These are phyloP conservation scores for Sebastolobus alascanus DNA, from an alignment of 2,797 vertebrate genomes.

Conservation along the genomic window DNA sequence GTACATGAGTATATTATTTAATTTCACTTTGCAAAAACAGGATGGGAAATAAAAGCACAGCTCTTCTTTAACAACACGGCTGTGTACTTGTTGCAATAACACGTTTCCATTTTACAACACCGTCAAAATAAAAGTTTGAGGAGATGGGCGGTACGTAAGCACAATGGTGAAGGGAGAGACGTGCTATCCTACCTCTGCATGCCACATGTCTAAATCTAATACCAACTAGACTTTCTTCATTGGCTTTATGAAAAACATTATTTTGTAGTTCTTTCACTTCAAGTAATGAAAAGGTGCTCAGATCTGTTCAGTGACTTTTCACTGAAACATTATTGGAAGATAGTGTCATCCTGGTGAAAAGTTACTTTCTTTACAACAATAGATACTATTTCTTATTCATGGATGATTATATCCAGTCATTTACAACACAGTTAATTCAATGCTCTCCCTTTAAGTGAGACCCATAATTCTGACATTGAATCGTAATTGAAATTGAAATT, in stretches of 20 bases:
- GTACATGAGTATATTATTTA: constrained; percentile 35
- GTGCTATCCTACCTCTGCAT: constrained; percentile 52
- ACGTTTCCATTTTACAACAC: constrained; percentile 45
- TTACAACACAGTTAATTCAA: constrained; percentile 37
- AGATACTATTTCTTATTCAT: constrained; percentile 29
- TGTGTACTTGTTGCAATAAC: constrained; percentile 16
- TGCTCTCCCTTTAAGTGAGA: neutral
- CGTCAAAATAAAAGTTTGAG: constrained; percentile 11
- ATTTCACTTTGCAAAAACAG: constrained; percentile 60
- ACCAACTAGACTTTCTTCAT: constrained; percentile 19
- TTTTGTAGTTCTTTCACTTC: constrained; percentile 11
- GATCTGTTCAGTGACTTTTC: neutral
- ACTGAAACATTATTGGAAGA: constrained; percentile 5
- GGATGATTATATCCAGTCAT: constrained; percentile 20
- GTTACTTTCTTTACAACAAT: constrained; percentile 11
- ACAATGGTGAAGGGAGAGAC: constrained; percentile 40
- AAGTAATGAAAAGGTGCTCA: constrained; percentile 19
- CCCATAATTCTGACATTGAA: constrained; percentile 15
- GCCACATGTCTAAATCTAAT: constrained; percentile 55
- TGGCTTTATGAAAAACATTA: constrained; percentile 17
- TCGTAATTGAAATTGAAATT: neutral
- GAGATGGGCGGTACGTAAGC: constrained; percentile 31
- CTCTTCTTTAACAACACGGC: constrained; percentile 23
- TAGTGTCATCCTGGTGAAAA: neutral
- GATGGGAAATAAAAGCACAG: constrained; percentile 32